Evolutionary conservation across 2,113 vertebrate species (phyloP).

Genomic region (Callospermophilus lateralis): DNA sequence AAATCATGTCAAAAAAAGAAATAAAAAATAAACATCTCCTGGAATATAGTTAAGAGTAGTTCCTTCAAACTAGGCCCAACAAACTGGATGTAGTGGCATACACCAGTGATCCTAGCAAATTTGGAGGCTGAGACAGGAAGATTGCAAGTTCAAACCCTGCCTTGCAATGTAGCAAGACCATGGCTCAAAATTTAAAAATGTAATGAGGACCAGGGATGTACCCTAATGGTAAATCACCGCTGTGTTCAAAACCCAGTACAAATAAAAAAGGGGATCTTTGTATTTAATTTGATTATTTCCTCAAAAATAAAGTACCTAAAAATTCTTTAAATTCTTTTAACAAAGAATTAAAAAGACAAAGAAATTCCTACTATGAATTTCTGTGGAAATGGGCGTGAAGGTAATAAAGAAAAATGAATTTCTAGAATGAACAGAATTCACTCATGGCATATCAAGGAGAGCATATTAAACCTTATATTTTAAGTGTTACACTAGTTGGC

Average conservation of each 20-base stretch:
- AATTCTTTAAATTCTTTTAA: neutral
- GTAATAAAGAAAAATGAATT: slow-evolving; percentile 12
- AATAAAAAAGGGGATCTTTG: neutral
- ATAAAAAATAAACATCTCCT: neutral
- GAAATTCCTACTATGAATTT: neutral
- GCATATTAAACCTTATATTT: slow-evolving; percentile 45
- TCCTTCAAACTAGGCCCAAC: neutral
- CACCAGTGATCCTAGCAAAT: no score
- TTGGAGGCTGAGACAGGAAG: no score
- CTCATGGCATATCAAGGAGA: neutral
- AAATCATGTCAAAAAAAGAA: neutral
- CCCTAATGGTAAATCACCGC: no score
- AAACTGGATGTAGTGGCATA: neutral
- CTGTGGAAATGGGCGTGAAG: neutral
- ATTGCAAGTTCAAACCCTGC: no score
- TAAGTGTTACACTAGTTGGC: neutral
- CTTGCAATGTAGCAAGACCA: no score
- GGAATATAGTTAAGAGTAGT: neutral
- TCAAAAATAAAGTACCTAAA: slow-evolving; percentile 31
- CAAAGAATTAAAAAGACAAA: neutral
- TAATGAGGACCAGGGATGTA: no score
- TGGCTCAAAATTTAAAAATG: no score
- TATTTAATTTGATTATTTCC: slow-evolving; percentile 19
- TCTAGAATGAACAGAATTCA: neutral
- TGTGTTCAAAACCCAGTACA: no score